Conservation (phyloP, 35 echinoderm and acorn worm genomes). For the Lytechinus variegatus region DNA sequence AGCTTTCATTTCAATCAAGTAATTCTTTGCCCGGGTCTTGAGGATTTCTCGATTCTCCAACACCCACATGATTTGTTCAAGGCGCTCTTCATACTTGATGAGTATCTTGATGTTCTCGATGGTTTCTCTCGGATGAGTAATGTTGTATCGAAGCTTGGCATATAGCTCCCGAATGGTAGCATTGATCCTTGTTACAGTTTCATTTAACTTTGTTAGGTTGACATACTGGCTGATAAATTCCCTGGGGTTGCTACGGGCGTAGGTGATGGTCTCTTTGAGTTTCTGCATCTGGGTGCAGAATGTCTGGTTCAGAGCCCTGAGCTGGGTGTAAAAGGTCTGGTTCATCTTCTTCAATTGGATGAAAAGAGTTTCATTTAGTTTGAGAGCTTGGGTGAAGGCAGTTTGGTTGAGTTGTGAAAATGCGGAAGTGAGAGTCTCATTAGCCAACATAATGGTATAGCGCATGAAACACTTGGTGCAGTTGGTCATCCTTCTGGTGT, state of each 20-base stretch:
- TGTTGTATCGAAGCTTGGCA: slow-evolving; percentile 30
- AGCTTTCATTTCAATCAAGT: background rate
- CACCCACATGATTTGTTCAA: slow-evolving; percentile 20
- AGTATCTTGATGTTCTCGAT: slow-evolving; percentile 57
- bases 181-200: slow-evolving; percentile 55
- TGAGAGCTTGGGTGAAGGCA: background rate
- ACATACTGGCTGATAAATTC: slow-evolving; percentile 53
- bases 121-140: slow-evolving; percentile 61
- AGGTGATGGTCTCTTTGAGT: slow-evolving; percentile 55
- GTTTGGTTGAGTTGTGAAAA: slow-evolving; percentile 26
- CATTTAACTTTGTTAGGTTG: slow-evolving; percentile 55
- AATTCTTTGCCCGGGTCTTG: background rate
- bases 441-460: slow-evolving; percentile 17
- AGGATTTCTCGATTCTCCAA: background rate
- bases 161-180: slow-evolving; percentile 26
- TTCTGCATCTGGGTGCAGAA: background rate
- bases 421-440: slow-evolving; percentile 19
- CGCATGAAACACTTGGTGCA: slow-evolving; percentile 51
- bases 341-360: slow-evolving; percentile 6
- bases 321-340: slow-evolving; percentile 10
- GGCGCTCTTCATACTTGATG: slow-evolving; percentile 35
- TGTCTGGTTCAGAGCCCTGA: background rate
- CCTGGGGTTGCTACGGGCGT: slow-evolving; percentile 64
- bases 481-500: slow-evolving; percentile 48
- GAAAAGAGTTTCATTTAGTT: slow-evolving; percentile 23